Evolutionary conservation across 92 coral and sea anemone genomes (phyloP).

Genomic region (Muricea muricata): DNA sequence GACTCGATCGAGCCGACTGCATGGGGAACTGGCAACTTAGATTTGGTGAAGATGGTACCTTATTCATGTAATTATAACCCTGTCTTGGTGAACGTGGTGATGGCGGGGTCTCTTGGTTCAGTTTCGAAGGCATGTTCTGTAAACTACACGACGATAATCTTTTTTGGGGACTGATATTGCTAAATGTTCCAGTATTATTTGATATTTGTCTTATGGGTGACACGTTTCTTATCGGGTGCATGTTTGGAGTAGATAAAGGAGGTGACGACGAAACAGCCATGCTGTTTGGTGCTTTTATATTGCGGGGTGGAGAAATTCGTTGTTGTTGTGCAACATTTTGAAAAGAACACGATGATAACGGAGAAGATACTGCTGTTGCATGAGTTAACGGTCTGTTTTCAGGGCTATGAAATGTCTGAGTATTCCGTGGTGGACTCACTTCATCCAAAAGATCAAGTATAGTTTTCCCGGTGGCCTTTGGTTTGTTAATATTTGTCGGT

Average conservation of each 20-base stretch:
- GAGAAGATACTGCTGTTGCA: background rate
- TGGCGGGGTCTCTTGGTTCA: constrained; percentile 4
- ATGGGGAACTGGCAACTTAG: constrained; percentile 22
- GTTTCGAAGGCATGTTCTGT: constrained; percentile 13
- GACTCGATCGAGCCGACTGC: constrained; percentile 5
- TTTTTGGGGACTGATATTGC: background rate
- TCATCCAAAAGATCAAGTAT: constrained; percentile 27
- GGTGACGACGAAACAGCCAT: constrained; percentile 29
- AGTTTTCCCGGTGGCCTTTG: constrained; percentile 20
- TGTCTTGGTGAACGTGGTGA: constrained; percentile 31
- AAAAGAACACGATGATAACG: constrained; percentile 30
- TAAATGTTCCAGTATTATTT: constrained; percentile 19
- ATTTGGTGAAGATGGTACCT: constrained; percentile 17
- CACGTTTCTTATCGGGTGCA: constrained; percentile 9
- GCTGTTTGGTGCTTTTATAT: background rate
- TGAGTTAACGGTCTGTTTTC: constrained; percentile 1
- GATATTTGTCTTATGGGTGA: constrained; percentile 24
- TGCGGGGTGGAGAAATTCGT: constrained; percentile 36
- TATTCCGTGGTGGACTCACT: background rate
- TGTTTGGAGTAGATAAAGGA: constrained; percentile 10
- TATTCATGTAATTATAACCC: constrained; percentile 6
- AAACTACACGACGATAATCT: constrained; percentile 34
- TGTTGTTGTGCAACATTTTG: background rate
- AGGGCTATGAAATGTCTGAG: background rate
- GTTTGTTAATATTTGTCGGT: constrained; percentile 6